Conservation (phyloP, 2,797 vertebrate genomes). For the Myoxocephalus aenaeus region DNA sequence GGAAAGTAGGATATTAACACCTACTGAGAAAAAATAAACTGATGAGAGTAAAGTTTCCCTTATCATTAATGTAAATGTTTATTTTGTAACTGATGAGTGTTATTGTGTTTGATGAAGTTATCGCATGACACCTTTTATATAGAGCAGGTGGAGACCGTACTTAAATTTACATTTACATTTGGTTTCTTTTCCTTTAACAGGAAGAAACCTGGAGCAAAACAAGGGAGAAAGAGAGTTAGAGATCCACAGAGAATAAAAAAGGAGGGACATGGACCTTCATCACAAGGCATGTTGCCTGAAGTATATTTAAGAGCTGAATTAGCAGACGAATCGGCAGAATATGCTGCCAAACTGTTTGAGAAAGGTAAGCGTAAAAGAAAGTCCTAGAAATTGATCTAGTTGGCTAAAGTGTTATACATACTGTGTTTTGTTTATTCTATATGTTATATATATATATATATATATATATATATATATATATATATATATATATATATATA, state of each 20-base stretch:
- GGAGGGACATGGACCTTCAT: background rate
- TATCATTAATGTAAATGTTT: background rate
- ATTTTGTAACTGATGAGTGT: background rate
- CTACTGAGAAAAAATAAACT: background rate
- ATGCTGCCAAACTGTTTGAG: background rate
- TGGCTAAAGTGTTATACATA: background rate
- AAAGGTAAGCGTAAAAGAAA: background rate
- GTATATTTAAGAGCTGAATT: conserved; percentile 13
- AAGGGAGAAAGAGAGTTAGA: background rate
- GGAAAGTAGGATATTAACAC: background rate
- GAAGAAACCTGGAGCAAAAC: no score
- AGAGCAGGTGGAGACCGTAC: background rate
- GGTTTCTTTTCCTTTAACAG: no score
- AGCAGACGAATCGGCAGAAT: background rate
- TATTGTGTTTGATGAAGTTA: background rate
- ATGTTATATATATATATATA: background rate
- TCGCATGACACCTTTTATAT: background rate
- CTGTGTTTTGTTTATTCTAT: background rate
- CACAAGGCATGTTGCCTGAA: background rate
- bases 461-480: no score
- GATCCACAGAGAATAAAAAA: conserved; percentile 13
- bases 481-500: no score
- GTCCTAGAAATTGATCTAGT: background rate
- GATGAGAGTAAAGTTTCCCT: background rate
- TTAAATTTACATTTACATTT: background rate